phyloP scores from a whole-genome alignment of 2,888 invertebrate genomes.

The Dryocosmus kuriphilus region DNA sequence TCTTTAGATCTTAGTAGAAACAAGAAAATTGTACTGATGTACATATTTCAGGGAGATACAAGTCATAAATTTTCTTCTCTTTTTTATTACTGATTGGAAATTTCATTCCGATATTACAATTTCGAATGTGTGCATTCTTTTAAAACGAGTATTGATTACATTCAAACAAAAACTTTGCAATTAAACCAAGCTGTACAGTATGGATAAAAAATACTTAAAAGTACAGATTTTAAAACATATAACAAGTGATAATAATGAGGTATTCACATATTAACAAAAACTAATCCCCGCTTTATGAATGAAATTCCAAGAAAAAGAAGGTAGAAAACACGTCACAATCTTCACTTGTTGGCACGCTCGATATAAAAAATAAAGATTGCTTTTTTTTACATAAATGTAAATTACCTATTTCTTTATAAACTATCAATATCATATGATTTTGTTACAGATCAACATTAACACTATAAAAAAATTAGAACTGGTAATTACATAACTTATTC shows the following conservation, averaged over 20 bases:
- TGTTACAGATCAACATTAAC: conserved; percentile 8
- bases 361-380: background rate
- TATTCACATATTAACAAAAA: conserved; percentile 7
- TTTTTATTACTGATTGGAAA: background rate
- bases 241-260: background rate
- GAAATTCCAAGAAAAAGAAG: background rate
- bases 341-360: background rate
- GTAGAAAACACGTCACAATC: background rate
- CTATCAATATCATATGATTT: background rate
- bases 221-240: conserved; percentile 19
- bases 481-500: conserved; percentile 21
- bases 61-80: background rate
- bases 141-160: conserved; percentile 10
- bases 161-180: background rate
- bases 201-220: conserved; percentile 13
- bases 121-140: background rate
- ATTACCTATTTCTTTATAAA: background rate
- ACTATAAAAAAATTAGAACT: conserved; percentile 23
- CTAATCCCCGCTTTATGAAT: background rate
- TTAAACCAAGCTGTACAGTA: background rate
- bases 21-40: background rate
- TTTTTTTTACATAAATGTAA: background rate
- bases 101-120: conserved; percentile 1
- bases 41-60: background rate
- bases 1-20: too few relatives aligned